Evolutionary conservation across 2,888 invertebrate species (phyloP), one percentile per base, ranked within the genome.

Genomic region (Drosophila eohydei): DNA sequence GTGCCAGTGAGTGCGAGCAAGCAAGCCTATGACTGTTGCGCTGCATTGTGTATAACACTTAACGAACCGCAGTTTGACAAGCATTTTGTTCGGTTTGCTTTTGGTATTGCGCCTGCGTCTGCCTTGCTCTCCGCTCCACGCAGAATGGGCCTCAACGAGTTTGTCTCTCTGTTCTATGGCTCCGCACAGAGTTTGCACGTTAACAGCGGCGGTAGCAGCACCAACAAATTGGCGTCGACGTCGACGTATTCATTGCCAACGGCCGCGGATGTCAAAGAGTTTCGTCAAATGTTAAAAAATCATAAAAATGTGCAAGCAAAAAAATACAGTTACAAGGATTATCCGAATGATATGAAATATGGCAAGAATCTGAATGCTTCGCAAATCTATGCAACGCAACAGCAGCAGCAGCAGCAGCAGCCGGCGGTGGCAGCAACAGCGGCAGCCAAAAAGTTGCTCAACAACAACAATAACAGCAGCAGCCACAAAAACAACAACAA

Each of bases 81-180:
- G 28, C 44, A 80, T 12, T 89, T 44, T 1, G 34, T 34, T 56
- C 26, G 41, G 6, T 12, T 52, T 16, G 34, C 34, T 12, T 30
- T 41, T 11, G 21, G 9, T 8, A 65, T 43, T 66, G 80, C 89
- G 88, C 88, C 52, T 72, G 75, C 78, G 61, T 64, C 50, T 41
- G 28, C 32, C 51, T 41, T 2, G 16, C 16, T 41, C 21, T 12
- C 9, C 50, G 16, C 50, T 50, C 28, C 16, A 54, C 0, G 5
- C 54, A 28, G n/a, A 40, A 93, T 93, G 93, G 93, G 93, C 59
- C 89, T 93, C 50, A 93, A 92, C 81, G 93, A 93, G 86, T 92
- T 92, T 68, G 92, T 92, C 67, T 91, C 93, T 77, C 90, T 93
- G 78, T 92, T 93, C 85, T 92, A 93, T 74, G 92, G 91, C 76